Base-by-base conservation (phyloP, 1,140 invertebrate species). In the Oryzaephilus surinamensis region DNA sequence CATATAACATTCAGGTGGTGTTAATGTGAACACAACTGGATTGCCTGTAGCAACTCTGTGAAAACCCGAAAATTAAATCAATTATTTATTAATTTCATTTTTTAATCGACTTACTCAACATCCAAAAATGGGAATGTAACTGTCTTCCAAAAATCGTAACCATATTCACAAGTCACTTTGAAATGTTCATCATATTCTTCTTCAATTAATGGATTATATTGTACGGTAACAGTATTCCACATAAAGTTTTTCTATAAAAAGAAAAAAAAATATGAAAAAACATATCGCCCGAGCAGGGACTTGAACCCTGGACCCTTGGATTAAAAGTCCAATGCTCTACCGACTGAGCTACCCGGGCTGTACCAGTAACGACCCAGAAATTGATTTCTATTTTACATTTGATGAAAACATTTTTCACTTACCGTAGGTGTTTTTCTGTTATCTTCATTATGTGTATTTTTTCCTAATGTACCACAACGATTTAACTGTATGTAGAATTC, bases 71-170 rank as follows among this genome's bases (percentile, higher is more conserved):
- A 27, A 23, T 15, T 23, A 10, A 12, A 7, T 32, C 16, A 13
- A 32, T 19, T 11, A 32, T 30, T 5, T 13, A 30, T 13, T 13
- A 30, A 13, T 15, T 2, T n/a, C n/a, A n/a, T 24, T n/a, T 6
- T n/a, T 20, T 16, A 19, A 12, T 12, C 19, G 4, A 81, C 88
- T 84, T 65, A 95, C 90, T 93, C 89, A 32, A 95, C 89, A 54
- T 93, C 88, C 16, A 95, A 67, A 61, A 93, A 91, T 1, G 89
- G 89, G 65, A 95, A 95, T 0, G 89, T 92, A 16, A 95, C 89
- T 0, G 89, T 95, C 65, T 93, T 93, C 88, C 89, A 93, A 64
- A 93, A 93, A 61, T 95, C 89, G 61, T 93, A 93, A 28, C 89
- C 90, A 58, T 94, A 95, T 62, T 94, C 89, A 63, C 90, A 95